Evolutionary conservation across 2,888 invertebrate genomes (phyloP).

Genomic region (Melanargia galathea): DNA sequence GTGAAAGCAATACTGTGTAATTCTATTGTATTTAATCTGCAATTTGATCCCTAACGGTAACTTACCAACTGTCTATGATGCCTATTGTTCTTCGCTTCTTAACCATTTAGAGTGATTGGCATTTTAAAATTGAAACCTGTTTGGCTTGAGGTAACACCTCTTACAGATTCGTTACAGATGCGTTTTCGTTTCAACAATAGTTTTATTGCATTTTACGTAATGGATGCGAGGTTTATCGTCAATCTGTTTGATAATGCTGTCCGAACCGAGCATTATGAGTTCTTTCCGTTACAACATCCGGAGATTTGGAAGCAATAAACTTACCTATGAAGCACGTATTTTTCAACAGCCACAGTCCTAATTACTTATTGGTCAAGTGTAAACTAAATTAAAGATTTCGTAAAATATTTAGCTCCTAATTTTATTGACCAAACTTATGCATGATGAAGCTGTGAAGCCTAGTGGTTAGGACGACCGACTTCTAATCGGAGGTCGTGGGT

Average conservation of each 20-base stretch:
- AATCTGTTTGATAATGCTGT: conserved; percentile 30
- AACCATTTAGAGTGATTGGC: conserved; percentile 52
- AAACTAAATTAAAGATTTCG: not conserved
- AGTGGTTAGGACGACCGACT: no score
- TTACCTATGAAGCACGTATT: not conserved
- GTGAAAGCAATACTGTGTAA: conserved; percentile 61
- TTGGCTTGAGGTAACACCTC: conserved; percentile 31
- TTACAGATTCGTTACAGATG: conserved; percentile 40
- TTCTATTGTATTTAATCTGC: conserved; percentile 27
- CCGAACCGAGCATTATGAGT: conserved; percentile 18
- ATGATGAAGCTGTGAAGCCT: not conserved
- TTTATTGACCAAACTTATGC: not conserved
- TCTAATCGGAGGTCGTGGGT: no score
- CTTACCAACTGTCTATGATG: conserved; percentile 45
- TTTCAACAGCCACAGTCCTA: not conserved
- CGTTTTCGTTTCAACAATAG: conserved; percentile 38
- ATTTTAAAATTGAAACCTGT: conserved; percentile 40
- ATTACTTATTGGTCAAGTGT: no score
- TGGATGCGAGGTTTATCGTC: conserved; percentile 26
- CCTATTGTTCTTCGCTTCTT: conserved; percentile 65
- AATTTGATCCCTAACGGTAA: conserved; percentile 50
- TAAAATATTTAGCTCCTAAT: not conserved
- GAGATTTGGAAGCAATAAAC: not conserved
- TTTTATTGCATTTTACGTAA: conserved; percentile 39
- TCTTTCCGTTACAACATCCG: conserved; percentile 25